Evolutionary conservation across 1,140 invertebrate species (phyloP), one percentile per base, ranked within the genome.

Genomic region (Caenorhabditis latens): DNA sequence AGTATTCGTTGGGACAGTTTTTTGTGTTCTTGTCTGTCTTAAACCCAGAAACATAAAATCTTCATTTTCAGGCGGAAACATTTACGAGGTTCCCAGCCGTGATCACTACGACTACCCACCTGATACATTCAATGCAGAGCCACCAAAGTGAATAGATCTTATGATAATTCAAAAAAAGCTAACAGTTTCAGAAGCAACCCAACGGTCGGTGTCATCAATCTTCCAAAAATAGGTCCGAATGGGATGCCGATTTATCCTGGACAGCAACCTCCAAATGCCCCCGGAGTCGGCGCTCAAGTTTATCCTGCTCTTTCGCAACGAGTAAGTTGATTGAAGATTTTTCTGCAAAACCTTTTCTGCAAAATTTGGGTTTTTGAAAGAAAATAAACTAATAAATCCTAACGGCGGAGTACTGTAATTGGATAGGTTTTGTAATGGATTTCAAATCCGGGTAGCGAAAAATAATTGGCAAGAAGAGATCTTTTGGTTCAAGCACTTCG

Each of bases 151-250:
- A 5, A 32, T 84, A 0, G 43, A 4, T 46, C 19, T n/a, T n/a
- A 3, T 11, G 0, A 21, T 53, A 14, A 14, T 16, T 46, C n/a
- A n/a, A 85, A n/a, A n/a, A 14, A 21, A 19, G 5, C 43, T 19
- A 7, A 24, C 43, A 21, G 4, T 53, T 71, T 55, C 32, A 67
- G 63, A 46, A 58, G n/a, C 7, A 71, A 71, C 24, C 85, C 65
- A 42, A n/a, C 67, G 16, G 42, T 53, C 16, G 85, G 85, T 19
- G 48, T 86, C 3, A 46, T 88, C 46, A 55, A 87, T 43, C 61
- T 88, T 5, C 87, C 87, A 14, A 67, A 85, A 50, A 88, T 88
- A 46, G 87, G 87, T 21, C 83, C 87, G 0, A 84, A 85, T 67
- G 87, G 87, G n/a, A 24, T 83, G 24, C 83, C 87, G 14, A 75